Evolutionary conservation across 2,888 invertebrate genomes (phyloP).

Genomic region (Dryomyza anilis): DNA sequence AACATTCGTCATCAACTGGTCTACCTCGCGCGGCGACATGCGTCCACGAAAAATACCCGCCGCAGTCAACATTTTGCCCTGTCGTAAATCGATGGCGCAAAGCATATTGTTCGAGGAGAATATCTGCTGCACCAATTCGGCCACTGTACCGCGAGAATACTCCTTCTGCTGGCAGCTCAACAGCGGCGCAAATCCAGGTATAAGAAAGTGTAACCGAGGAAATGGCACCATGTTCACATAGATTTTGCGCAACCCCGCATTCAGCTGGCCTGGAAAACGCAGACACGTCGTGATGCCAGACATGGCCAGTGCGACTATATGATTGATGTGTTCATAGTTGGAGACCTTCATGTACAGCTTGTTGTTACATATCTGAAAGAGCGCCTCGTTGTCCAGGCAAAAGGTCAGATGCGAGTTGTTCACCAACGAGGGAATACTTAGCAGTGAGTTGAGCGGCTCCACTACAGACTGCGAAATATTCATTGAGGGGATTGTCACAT

Average conservation of each 20-base stretch:
- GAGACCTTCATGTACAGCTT: constrained; percentile 47
- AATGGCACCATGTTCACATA: constrained; percentile 92
- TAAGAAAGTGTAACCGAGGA: constrained; percentile 85
- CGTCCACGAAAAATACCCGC: constrained; percentile 72
- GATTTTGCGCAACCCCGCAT: constrained; percentile 83
- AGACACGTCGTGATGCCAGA: constrained; percentile 78
- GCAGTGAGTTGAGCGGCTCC: constrained; percentile 54
- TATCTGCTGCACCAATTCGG: constrained; percentile 72
- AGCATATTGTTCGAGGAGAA: constrained; percentile 83
- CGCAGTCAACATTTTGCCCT: constrained; percentile 78
- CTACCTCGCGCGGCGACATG: constrained; percentile 55
- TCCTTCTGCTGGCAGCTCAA: constrained; percentile 41
- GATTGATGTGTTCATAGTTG: constrained; percentile 52
- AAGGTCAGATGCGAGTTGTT: constrained; percentile 52
- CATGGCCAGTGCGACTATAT: constrained; percentile 55
- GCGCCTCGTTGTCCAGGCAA: constrained; percentile 56
- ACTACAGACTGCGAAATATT: constrained; percentile 53
- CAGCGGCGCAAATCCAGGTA: constrained; percentile 79
- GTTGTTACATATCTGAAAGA: constrained; percentile 52
- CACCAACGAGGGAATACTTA: constrained; percentile 49
- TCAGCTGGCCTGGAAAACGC: constrained; percentile 89
- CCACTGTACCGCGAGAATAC: constrained; percentile 62
- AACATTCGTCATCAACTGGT: constrained; percentile 68
- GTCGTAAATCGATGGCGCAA: constrained; percentile 78
- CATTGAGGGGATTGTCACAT: constrained; percentile 65